Evolutionary conservation across 2,113 vertebrate genomes (phyloP).

Genomic region (Lophotis ruficrista): DNA sequence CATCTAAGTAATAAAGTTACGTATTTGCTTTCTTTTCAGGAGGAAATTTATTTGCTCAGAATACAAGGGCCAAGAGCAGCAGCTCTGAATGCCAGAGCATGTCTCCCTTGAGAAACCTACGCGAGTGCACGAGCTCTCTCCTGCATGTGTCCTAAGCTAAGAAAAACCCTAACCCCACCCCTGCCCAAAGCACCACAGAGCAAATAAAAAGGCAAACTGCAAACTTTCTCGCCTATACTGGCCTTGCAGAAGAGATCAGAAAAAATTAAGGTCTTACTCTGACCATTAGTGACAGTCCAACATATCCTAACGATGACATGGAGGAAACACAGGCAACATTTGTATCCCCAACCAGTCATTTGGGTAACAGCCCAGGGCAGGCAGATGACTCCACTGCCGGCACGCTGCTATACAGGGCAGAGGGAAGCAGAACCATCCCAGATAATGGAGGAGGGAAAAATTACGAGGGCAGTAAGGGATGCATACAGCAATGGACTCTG

Average conservation of each 20-base stretch:
- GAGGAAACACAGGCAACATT: neutral
- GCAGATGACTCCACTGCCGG: neutral
- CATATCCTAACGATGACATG: neutral
- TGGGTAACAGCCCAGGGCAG: neutral
- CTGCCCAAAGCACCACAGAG: rapidly evolving
- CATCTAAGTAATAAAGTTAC: neutral
- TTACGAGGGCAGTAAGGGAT: neutral
- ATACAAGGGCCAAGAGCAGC: neutral
- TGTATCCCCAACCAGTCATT: neutral
- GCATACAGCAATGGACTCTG: neutral
- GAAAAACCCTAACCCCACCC: neutral
- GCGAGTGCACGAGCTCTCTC: neutral
- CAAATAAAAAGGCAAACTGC: neutral
- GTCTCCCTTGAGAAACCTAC: neutral
- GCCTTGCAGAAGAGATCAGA: neutral
- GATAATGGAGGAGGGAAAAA: neutral
- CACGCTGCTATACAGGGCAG: neutral
- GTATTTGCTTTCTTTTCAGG: neutral
- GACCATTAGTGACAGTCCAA: neutral
- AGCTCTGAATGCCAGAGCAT: neutral
- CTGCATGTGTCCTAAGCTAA: rapidly evolving
- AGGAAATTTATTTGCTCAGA: neutral
- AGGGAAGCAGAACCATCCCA: neutral
- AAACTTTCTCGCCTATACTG: neutral
- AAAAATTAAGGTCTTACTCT: neutral